Conservation (phyloP, 1,140 invertebrate genomes). For the Tetramorium parvispinum region DNA sequence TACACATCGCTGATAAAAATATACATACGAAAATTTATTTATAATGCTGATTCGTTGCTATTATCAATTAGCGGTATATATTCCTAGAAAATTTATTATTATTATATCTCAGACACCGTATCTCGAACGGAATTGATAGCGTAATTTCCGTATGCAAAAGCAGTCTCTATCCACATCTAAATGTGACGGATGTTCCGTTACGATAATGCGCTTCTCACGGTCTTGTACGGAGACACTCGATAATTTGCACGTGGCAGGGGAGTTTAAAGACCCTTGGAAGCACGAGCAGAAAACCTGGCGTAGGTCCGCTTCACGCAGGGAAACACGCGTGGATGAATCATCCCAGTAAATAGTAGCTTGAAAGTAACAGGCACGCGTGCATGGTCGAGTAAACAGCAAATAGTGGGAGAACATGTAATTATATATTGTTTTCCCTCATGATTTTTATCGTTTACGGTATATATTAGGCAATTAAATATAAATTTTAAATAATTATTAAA, state of each 20-base stretch:
- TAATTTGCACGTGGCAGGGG: constrained; percentile 64
- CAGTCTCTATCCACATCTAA: constrained; percentile 17
- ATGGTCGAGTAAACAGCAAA: constrained; percentile 24
- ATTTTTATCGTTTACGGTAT: not conserved
- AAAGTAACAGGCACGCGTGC: constrained; percentile 56
- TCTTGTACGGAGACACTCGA: constrained; percentile 44
- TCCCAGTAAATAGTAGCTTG: constrained; percentile 69
- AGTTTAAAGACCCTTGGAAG: constrained; percentile 78
- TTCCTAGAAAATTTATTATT: not conserved
- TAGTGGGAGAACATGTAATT: not conserved
- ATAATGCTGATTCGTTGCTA: not conserved
- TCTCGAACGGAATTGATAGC: constrained; percentile 1
- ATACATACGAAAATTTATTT: not conserved
- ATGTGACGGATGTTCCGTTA: constrained; percentile 47
- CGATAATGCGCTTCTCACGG: constrained; percentile 65
- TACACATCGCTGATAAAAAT: not conserved
- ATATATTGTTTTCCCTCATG: not conserved
- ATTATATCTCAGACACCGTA: not conserved
- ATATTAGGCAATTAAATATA: not conserved
- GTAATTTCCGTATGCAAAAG: constrained; percentile 4
- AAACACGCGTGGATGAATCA: constrained; percentile 74
- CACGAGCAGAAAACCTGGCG: constrained; percentile 50
- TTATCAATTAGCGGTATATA: not conserved
- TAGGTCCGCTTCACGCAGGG: constrained; percentile 48
- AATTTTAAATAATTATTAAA: not conserved